A percentile compares a stretch with the other conserved stretches of the same genome.
phyloP scores from a whole-genome alignment of 2,113 vertebrate genomes.

The Carettochelys insculpta region DNA sequence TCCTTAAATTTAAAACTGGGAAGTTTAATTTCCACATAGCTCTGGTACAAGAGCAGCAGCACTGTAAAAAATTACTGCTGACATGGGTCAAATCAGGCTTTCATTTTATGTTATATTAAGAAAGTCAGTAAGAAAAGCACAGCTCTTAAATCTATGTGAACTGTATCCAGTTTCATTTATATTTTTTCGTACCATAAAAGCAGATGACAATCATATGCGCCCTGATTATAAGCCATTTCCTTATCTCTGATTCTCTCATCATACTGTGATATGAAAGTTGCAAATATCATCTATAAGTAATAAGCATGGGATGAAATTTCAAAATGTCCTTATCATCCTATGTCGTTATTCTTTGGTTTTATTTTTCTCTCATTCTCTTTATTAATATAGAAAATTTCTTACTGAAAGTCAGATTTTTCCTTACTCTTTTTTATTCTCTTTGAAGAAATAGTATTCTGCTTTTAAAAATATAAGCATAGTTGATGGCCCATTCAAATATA shows the following conservation, averaged over 20 bases:
- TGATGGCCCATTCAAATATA: background rate
- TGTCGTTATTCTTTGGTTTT: conserved; percentile 17
- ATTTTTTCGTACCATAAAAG: conserved; percentile 24
- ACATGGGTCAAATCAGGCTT: background rate
- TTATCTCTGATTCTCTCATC: conserved; percentile 14
- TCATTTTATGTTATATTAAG: conserved; percentile 1
- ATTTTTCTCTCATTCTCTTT: conserved; percentile 1
- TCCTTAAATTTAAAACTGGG: background rate
- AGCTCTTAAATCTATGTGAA: conserved; percentile 15
- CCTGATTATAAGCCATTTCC: conserved; percentile 20
- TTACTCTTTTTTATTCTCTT: conserved; percentile 27
- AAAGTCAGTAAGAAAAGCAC: conserved; percentile 11
- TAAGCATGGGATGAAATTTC: background rate
- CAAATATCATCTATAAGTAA: conserved; percentile 28
- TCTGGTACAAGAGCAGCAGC: background rate
- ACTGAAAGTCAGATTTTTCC: background rate
- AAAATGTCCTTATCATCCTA: background rate
- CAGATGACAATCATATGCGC: background rate
- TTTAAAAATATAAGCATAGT: conserved; percentile 16
- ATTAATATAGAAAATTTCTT: background rate
- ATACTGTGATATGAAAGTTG: conserved; percentile 12
- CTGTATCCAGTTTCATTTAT: background rate
- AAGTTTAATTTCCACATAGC: background rate
- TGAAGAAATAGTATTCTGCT: conserved; percentile 33
- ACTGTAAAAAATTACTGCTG: background rate